A percentile compares a stretch with the other conserved stretches of the same genome.
These are phyloP conservation scores for Hydropsyche betteni DNA, from an alignment of 2,888 invertebrate genomes.

Conservation along the genomic window DNA sequence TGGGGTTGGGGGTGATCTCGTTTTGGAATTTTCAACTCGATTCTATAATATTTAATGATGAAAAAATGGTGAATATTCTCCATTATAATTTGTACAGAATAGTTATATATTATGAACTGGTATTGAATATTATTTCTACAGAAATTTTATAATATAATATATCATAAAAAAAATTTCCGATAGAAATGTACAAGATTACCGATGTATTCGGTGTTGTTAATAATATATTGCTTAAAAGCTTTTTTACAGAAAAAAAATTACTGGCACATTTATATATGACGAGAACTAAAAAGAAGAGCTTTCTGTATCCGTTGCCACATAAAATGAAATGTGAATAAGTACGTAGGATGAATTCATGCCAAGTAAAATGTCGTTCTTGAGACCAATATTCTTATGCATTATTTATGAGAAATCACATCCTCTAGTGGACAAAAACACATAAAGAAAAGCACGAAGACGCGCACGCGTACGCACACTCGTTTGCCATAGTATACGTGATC, in stretches of 20 bases:
- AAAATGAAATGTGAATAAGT: conserved; percentile 30
- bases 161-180: too few relatives aligned
- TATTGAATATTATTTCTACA: too few relatives aligned
- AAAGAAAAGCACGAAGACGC: conserved; percentile 18
- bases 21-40: conserved; percentile 9
- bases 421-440: conserved; percentile 29
- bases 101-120: too few relatives aligned
- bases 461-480: background rate
- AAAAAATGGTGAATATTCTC: too few relatives aligned
- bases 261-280: too few relatives aligned
- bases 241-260: too few relatives aligned
- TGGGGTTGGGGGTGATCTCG: background rate
- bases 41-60: background rate
- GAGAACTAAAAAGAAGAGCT: background rate
- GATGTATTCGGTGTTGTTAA: background rate
- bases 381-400: conserved; percentile 28
- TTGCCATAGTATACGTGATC: background rate
- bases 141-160: too few relatives aligned
- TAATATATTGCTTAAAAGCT: conserved; percentile 1
- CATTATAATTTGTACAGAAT: too few relatives aligned
- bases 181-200: background rate
- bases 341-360: conserved; percentile 28
- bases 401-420: conserved; percentile 32
- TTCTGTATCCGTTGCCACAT: background rate
- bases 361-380: conserved; percentile 22